These are phyloP conservation scores for Verasper variegatus DNA, from an alignment of 2,113 vertebrate species.

Conservation along the genomic window DNA sequence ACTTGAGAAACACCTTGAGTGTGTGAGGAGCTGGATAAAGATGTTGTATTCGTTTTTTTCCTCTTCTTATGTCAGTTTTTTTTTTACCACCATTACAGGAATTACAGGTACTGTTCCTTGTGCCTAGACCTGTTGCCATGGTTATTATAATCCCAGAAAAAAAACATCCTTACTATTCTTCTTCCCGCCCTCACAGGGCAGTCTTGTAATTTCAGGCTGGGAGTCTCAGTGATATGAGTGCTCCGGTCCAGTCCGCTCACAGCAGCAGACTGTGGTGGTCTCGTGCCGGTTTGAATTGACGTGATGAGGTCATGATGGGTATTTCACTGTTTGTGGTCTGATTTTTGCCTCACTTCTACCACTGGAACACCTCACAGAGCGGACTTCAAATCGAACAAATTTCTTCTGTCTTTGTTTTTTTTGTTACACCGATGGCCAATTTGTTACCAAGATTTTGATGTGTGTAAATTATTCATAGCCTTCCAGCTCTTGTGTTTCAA, in stretches of 20 bases:
- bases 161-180: background rate
- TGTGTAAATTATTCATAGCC: slow-evolving; percentile 82
- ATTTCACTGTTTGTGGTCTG: slow-evolving; percentile 67
- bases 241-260: background rate
- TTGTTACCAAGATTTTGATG: slow-evolving; percentile 69
- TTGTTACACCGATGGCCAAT: slow-evolving; percentile 63
- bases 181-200: slow-evolving; percentile 12
- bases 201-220: slow-evolving; percentile 22
- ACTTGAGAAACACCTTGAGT: background rate
- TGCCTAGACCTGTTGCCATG: slow-evolving; percentile 39
- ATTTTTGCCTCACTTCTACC: slow-evolving; percentile 68
- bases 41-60: background rate
- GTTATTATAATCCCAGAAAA: slow-evolving; percentile 11
- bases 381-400: slow-evolving; percentile 48
- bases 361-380: slow-evolving; percentile 71
- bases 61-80: background rate
- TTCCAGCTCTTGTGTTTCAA: slow-evolving; percentile 69
- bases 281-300: slow-evolving; percentile 9
- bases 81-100: slow-evolving; percentile 17
- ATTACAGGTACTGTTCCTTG: background rate
- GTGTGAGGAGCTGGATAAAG: slow-evolving; percentile 3
- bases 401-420: slow-evolving; percentile 20
- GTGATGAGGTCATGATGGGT: slow-evolving; percentile 45
- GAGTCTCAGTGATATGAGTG: background rate
- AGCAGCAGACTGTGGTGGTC: background rate